Evolutionary conservation across 2,888 invertebrate genomes (phyloP).

Genomic region (Agrochola litura): DNA sequence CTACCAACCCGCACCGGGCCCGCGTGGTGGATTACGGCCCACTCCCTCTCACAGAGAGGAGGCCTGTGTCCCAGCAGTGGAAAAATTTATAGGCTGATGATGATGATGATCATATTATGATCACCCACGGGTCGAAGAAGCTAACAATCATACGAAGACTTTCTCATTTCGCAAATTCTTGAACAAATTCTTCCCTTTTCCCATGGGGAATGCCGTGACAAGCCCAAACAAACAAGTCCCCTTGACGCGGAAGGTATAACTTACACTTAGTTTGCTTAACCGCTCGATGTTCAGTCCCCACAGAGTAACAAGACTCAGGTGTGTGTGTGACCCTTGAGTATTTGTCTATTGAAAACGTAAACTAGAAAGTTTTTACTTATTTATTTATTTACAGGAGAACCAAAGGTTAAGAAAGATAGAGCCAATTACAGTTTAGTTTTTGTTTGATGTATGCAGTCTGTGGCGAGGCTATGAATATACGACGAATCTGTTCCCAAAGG

Average conservation of each 20-base stretch:
- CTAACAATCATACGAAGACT: not conserved
- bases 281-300: slow-evolving; percentile 5
- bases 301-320: slow-evolving; percentile 12
- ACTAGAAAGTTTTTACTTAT: slow-evolving; percentile 1
- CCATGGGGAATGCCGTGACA: not conserved
- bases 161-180: not conserved
- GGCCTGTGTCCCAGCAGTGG: too few relatives aligned
- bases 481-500: not conserved
- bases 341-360: slow-evolving; percentile 11
- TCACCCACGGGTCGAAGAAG: too few relatives aligned
- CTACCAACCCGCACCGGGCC: too few relatives aligned
- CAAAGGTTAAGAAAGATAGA: too few relatives aligned
- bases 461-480: not conserved
- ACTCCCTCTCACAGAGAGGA: too few relatives aligned
- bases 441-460: too few relatives aligned
- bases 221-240: slow-evolving; percentile 19
- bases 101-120: too few relatives aligned
- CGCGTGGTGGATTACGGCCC: too few relatives aligned
- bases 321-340: slow-evolving; percentile 5
- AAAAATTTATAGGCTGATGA: too few relatives aligned
- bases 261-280: slow-evolving; percentile 18
- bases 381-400: too few relatives aligned
- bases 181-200: not conserved
- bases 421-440: too few relatives aligned
- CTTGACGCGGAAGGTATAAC: slow-evolving; percentile 11